Evolutionary conservation across 1,140 invertebrate species (phyloP).

Genomic region (Pseudoatta argentina): DNA sequence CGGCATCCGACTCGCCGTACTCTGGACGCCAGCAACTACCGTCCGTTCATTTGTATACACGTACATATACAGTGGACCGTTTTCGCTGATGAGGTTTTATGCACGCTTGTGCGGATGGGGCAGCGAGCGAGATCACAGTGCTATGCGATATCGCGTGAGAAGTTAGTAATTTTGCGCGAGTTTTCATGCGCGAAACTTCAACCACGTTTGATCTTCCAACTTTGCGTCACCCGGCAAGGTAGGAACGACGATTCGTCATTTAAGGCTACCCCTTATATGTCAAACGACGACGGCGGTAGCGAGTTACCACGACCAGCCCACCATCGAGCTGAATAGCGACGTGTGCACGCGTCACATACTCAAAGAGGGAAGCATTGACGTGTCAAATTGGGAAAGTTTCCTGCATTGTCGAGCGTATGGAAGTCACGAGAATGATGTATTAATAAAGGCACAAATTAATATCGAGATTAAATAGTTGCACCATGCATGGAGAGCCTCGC

Average conservation of each 20-base stretch:
- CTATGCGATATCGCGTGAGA: conserved; percentile 61
- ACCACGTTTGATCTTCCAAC: conserved; percentile 67
- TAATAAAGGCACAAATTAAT: conserved; percentile 70
- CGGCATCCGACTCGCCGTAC: conserved; percentile 16
- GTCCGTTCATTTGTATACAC: neutral
- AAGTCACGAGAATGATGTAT: conserved; percentile 58
- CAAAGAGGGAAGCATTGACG: conserved; percentile 68
- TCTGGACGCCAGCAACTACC: conserved; percentile 12
- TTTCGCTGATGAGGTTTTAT: conserved; percentile 43
- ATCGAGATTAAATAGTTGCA: conserved; percentile 51
- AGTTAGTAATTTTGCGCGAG: conserved; percentile 68
- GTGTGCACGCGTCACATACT: conserved; percentile 67
- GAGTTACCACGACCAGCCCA: conserved; percentile 40
- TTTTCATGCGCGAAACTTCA: conserved; percentile 71
- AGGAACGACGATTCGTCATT: conserved; percentile 49
- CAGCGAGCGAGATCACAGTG: neutral
- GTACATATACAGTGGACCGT: conserved; percentile 16
- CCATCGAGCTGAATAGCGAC: conserved; percentile 18
- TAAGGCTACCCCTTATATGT: conserved; percentile 68
- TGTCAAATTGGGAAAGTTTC: conserved; percentile 76
- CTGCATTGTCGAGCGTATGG: conserved; percentile 50
- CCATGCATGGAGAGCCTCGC: neutral
- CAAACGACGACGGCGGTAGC: neutral
- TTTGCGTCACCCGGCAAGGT: conserved; percentile 3
- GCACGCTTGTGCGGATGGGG: conserved; percentile 11